Percentiles rank a stretch among this genome's conserved stretches.
Conservation (phyloP, 2,797 vertebrate genomes). For the Harpagifer antarcticus region DNA sequence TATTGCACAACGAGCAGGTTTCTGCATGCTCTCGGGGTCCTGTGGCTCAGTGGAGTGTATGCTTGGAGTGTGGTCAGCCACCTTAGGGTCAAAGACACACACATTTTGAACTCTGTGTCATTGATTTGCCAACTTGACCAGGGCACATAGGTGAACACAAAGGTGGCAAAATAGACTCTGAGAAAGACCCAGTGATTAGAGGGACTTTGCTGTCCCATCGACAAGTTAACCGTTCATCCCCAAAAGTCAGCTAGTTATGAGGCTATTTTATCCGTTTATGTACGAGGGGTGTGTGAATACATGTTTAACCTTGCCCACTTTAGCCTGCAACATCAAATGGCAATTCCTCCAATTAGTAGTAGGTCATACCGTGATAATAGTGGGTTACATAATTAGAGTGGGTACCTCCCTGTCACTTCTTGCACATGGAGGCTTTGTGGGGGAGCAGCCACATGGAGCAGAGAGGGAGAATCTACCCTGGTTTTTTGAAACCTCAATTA, state of each 20-base stretch:
- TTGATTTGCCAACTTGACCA: slow-evolving; percentile 69
- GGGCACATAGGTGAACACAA: slow-evolving; percentile 61
- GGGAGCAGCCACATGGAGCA: slow-evolving; percentile 53
- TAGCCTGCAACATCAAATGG: slow-evolving; percentile 48
- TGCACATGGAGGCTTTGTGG: slow-evolving; percentile 51
- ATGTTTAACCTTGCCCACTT: slow-evolving; percentile 43
- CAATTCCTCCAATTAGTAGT: slow-evolving; percentile 60
- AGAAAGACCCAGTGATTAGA: slow-evolving; percentile 66
- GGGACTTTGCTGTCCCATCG: slow-evolving; percentile 45
- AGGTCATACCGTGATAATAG: slow-evolving; percentile 69
- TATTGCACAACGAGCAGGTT: slow-evolving; percentile 82
- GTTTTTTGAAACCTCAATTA: slow-evolving; percentile 82
- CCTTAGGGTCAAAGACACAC: slow-evolving; percentile 53
- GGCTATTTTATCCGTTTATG: slow-evolving; percentile 14
- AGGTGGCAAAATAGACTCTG: slow-evolving; percentile 63
- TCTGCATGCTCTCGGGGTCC: slow-evolving; percentile 56
- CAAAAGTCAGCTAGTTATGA: neutral
- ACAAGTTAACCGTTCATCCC: slow-evolving; percentile 37
- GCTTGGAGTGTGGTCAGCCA: slow-evolving; percentile 67
- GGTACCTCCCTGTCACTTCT: slow-evolving; percentile 48
- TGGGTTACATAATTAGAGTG: slow-evolving; percentile 70
- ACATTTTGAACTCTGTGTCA: slow-evolving; percentile 57
- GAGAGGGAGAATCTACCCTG: slow-evolving; percentile 60
- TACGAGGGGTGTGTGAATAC: neutral
- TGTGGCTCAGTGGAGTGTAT: slow-evolving; percentile 48